phyloP scores from a whole-genome alignment of 1,140 invertebrate genomes.

The Choristoneura fumiferana region DNA sequence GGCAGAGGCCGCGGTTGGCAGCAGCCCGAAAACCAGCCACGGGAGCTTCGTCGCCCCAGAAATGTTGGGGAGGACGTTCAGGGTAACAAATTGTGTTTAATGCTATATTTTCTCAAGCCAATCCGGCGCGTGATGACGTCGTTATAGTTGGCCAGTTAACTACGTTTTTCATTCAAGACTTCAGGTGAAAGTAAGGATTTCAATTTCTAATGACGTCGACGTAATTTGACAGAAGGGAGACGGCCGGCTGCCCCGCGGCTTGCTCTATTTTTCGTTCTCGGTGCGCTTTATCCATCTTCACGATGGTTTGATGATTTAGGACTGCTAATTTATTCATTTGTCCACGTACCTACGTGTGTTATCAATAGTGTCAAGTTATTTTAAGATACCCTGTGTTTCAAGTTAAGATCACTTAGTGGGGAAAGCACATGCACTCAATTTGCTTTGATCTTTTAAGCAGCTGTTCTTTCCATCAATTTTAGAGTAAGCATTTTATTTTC shows the following conservation, averaged over 20 bases:
- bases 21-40: slow-evolving; percentile 61
- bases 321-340: not conserved
- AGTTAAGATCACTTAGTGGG: not conserved
- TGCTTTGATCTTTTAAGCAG: not conserved
- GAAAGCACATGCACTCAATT: not conserved
- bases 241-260: slow-evolving; percentile 40
- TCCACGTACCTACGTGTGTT: slow-evolving; percentile 12
- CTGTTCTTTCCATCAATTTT: no score
- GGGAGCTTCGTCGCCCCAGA: slow-evolving; percentile 65
- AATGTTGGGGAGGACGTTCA: slow-evolving; percentile 52
- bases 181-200: slow-evolving; percentile 72
- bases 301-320: not conserved
- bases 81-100: slow-evolving; percentile 37
- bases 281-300: not conserved
- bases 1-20: slow-evolving; percentile 72
- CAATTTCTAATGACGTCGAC: slow-evolving; percentile 68
- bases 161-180: slow-evolving; percentile 46
- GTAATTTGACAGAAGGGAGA: slow-evolving; percentile 50
- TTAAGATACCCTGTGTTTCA: not conserved
- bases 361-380: slow-evolving; percentile 2
- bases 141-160: slow-evolving; percentile 43
- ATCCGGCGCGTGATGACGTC: slow-evolving; percentile 37
- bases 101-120: slow-evolving; percentile 34
- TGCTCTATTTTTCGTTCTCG: slow-evolving; percentile 30
- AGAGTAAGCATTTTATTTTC: not conserved